Base-by-base conservation (phyloP, 2,888 invertebrate species). In the Meghimatium bilineatum region DNA sequence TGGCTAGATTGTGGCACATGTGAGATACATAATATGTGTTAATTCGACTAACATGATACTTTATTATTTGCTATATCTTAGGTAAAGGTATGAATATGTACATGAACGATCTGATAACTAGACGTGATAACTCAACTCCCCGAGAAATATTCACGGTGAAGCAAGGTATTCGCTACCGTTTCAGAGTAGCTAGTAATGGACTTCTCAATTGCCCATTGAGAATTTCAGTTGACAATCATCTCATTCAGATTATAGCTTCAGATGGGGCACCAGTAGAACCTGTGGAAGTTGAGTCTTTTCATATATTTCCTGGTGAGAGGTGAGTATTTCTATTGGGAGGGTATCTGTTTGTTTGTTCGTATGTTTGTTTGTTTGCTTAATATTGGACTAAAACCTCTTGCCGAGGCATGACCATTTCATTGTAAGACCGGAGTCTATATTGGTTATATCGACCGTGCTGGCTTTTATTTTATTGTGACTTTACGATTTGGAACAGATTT, bases 301-400 rank as follows among this genome's bases (percentile, higher is more conserved):
- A 89, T 56, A 86, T 92, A 10, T 97, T 97, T 92, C 97, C 97
- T 0, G 98, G 98, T 0, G 98, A 98, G 93, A 86, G 91, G 82
- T 86, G 38, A 52, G 52, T 29, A 23, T 32, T 10, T 72, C 44
- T 44, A n/a, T n/a, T n/a, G n/a, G n/a, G n/a, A n/a, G n/a, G n/a
- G n/a, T n/a, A n/a, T n/a, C n/a, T n/a, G n/a, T n/a, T n/a, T n/a
- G n/a, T n/a, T n/a, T n/a, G n/a, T n/a, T n/a, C n/a, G n/a, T n/a
- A n/a, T n/a, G n/a, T n/a, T n/a, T n/a, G n/a, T n/a, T n/a, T n/a
- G n/a, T n/a, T n/a, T n/a, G n/a, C n/a, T n/a, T n/a, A n/a, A n/a
- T n/a, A n/a, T n/a, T n/a, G n/a, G n/a, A n/a, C n/a, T n/a, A n/a
- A n/a, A n/a, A n/a, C n/a, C n/a, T n/a, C n/a, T n/a, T n/a, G n/a